Evolutionary conservation across 92 coral and sea anemone genomes (phyloP).

Genomic region (Paramuricea clavata): DNA sequence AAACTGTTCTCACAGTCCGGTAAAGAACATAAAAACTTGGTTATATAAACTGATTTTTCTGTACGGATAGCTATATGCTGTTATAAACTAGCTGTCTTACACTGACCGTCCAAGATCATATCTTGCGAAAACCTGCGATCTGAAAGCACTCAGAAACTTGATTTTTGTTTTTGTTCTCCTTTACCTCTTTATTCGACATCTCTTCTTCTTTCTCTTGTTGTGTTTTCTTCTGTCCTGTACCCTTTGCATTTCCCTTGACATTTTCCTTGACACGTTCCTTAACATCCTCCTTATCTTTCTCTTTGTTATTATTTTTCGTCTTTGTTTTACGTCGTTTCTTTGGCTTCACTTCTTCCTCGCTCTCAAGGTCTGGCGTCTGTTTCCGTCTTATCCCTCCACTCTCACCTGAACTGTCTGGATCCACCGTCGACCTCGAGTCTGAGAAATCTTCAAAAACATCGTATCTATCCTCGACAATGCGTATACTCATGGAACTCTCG

Average conservation of each 20-base stretch:
- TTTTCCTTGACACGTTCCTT: not conserved
- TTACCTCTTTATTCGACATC: not conserved
- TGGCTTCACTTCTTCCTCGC: not conserved
- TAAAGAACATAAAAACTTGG: no score
- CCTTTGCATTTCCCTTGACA: not conserved
- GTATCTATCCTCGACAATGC: not conserved
- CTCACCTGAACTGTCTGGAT: conserved; percentile 9
- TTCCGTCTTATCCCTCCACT: not conserved
- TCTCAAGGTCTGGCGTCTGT: not conserved
- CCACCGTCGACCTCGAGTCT: not conserved
- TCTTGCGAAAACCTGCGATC: no score
- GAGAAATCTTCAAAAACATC: not conserved
- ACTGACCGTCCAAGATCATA: no score
- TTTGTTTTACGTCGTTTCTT: not conserved
- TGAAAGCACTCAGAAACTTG: no score
- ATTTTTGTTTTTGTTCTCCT: no score
- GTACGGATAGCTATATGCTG: no score
- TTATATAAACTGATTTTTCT: no score
- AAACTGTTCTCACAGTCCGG: no score
- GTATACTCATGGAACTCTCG: conserved; percentile 17
- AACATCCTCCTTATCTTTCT: not conserved
- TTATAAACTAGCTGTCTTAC: no score
- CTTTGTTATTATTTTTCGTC: not conserved
- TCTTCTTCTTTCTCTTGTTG: not conserved
- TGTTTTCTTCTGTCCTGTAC: not conserved